Evolutionary conservation across 2,888 invertebrate genomes (phyloP), one percentile per base, ranked within the genome.

Genomic region (Acrobeloides nanus): DNA sequence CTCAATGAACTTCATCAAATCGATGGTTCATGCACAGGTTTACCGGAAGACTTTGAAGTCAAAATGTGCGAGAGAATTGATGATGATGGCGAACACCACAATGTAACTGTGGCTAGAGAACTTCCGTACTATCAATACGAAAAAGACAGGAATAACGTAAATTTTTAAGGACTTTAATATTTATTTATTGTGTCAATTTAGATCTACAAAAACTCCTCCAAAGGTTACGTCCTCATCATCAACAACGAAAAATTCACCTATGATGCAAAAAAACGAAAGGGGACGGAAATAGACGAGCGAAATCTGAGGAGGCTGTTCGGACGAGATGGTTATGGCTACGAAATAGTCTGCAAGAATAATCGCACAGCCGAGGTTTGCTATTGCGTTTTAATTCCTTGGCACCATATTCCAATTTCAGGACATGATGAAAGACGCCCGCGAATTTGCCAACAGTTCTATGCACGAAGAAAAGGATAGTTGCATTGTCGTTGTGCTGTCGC

Each of bases 171-270:
- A 8, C 12, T 35, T 35, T 10, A 10, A 35, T 35, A 10, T 10
- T 10, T n/a, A 12, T n/a, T 10, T 10, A 35, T 12, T 7, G 21
- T 23, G 17, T 44, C 17, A 17, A 50, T 57, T 47, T 37, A 69
- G 59, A 60, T 64, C 41, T 72, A 73, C 45, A 48, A 47, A 6
- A 67, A 70, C 38, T 66, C 62, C 38, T 50, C 66, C 7, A 66
- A 66, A 42, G 73, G 73, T 1, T 46, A 62, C 8, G 68, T 63
- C 6, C 51, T 73, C 17, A 60, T 73, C n/a, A 67, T 73, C 35
- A 74, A 72, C 45, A 73, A 74, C 42, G 51, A 61, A 20, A 24
- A 53, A 10, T 72, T 72, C 46, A 33, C 33, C 6, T 41, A 25
- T 20, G 24, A 10, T 1, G 32, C 35, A 24, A 26, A 26, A 7